Evolutionary conservation across 2,797 vertebrate species (phyloP).

Genomic region (Tokudaia muenninki): DNA sequence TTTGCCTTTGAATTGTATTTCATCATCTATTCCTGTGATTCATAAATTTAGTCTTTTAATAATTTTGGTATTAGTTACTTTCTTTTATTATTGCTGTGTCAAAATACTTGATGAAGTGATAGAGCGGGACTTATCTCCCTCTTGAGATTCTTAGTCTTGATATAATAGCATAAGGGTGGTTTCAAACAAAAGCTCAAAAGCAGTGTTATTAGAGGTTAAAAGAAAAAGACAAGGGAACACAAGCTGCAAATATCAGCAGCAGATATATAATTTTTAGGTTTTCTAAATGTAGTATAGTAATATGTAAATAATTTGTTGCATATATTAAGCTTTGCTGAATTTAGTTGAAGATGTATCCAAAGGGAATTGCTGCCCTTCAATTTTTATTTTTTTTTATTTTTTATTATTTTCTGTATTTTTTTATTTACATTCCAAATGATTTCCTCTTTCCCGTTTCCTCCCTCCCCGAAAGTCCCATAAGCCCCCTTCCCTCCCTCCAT

Average conservation of each 20-base stretch:
- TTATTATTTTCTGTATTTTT: too few species aligned
- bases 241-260: not conserved
- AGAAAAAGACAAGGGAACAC: not conserved
- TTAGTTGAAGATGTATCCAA: slow-evolving; percentile 77
- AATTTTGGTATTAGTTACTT: not conserved
- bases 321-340: slow-evolving; percentile 70
- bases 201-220: not conserved
- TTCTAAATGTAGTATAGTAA: slow-evolving; percentile 77
- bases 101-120: not conserved
- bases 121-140: not conserved
- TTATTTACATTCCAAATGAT: too few species aligned
- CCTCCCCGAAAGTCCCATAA: too few species aligned
- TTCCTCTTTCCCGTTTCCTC: too few species aligned
- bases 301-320: slow-evolving; percentile 73
- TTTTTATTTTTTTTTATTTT: not conserved
- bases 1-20: not conserved
- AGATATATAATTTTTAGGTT: slow-evolving; percentile 70
- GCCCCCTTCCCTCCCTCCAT: too few species aligned
- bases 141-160: not conserved
- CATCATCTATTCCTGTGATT: not conserved
- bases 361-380: slow-evolving; percentile 69
- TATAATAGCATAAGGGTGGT: not conserved
- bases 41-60: not conserved
- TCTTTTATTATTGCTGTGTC: not conserved
- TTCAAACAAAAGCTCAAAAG: not conserved